Conservation (phyloP, 2,113 vertebrate genomes). For the Anolis sagrei region DNA sequence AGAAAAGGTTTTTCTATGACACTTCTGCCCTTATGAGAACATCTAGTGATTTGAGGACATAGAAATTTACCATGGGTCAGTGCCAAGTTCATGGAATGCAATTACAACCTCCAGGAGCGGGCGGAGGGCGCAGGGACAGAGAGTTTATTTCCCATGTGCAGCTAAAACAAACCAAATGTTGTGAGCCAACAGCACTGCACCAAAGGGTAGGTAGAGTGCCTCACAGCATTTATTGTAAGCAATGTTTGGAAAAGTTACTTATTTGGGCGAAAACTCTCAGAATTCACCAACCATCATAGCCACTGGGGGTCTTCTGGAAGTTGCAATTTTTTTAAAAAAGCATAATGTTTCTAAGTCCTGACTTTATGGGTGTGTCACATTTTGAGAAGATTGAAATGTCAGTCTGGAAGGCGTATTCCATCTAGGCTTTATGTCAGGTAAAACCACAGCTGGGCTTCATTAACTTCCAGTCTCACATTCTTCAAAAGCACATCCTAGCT, state of each 20-base stretch:
- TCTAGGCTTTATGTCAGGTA: background rate
- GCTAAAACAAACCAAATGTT: conserved; percentile 1
- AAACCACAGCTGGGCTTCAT: background rate
- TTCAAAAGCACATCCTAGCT: too few relatives aligned
- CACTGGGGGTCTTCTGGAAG: too few relatives aligned
- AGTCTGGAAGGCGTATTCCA: background rate
- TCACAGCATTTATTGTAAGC: background rate
- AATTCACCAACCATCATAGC: too few relatives aligned
- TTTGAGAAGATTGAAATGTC: background rate
- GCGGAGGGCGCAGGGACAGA: background rate
- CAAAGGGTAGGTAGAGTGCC: background rate
- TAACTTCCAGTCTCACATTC: too few relatives aligned
- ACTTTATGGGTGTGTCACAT: background rate
- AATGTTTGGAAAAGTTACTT: too few relatives aligned
- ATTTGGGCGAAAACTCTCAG: too few relatives aligned
- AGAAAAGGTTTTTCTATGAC: background rate
- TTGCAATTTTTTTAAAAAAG: too few relatives aligned
- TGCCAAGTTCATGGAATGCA: conserved; percentile 5
- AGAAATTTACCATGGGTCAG: background rate
- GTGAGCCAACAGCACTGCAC: background rate
- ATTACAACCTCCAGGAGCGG: background rate
- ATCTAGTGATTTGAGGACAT: background rate
- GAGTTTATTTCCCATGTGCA: background rate
- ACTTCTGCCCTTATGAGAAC: background rate
- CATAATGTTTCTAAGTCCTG: too few relatives aligned